Base-by-base conservation (phyloP, 2,113 vertebrate genomes). In the Myrmophylax atrothorax region DNA sequence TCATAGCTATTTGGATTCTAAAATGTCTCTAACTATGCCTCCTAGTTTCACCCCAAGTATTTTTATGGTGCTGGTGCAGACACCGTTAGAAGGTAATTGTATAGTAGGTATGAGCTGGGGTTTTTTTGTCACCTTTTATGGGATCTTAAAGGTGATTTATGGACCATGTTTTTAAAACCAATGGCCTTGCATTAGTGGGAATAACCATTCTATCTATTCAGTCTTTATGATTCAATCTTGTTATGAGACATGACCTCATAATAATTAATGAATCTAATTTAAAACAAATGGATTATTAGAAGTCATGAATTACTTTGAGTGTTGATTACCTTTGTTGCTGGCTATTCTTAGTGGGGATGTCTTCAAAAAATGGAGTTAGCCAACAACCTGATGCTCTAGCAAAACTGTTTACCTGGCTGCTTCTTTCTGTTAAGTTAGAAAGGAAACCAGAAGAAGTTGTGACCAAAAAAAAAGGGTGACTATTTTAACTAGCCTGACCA, bases 401-500 rank as follows among this genome's bases (percentile, higher is more conserved):
- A 89, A 91, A 78, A 69, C 28, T 62, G 28, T 74, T 87, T 78
- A 87, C 73, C 3, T 52, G 62, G 24, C 60, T 78, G 81, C 79
- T 87, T 89, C 52, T 90, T 88, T 67, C 18, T 55, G 12, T 85
- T 86, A 87, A 87, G 29, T 92, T 26, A 26, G 62, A 73, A 93
- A 82, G 84, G 37, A 94, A 46, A 19, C 20, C 53, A 92, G 56
- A 82, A 87, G 52, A 69, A 86, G 52, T 49, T 58, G 22, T 90
- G 60, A 92, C 83, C 42, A 72, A 92, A 84, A 72, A 92, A 84
- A 88, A 78, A 56, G 3, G 4, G 23, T 64, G 44, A 87, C 84
- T 89, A 69, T 79, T 94, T 89, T 92, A 92, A 79, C 46, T 53
- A 91, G 13, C 55, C 52, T 91, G 69, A 94, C 84, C 89, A 95